Conservation (phyloP, 2,113 vertebrate genomes). For the Toxotes jaculatrix region DNA sequence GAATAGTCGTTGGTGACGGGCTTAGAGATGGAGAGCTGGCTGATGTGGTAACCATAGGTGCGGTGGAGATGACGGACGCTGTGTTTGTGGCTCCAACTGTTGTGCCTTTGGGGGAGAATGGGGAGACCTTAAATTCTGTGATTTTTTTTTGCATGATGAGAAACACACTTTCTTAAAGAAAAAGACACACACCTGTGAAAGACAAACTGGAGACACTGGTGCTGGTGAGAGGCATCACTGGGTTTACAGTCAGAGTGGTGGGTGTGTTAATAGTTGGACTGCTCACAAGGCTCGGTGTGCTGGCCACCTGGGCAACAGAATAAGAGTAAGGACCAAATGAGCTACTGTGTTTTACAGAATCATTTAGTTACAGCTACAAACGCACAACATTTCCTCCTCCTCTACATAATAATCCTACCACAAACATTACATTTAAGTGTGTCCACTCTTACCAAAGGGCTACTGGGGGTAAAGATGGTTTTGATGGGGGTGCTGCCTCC, state of each 20-base stretch:
- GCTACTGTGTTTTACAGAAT: background rate
- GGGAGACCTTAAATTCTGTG: background rate
- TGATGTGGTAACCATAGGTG: conserved; percentile 88
- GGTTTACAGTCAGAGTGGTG: conserved; percentile 96
- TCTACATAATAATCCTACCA: background rate
- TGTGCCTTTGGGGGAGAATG: conserved; percentile 83
- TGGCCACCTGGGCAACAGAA: conserved; percentile 88
- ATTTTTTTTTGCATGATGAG: background rate
- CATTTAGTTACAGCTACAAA: background rate
- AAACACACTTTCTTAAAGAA: background rate
- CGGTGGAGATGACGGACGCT: conserved; percentile 93
- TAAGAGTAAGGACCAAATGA: background rate
- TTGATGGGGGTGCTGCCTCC: conserved; percentile 93
- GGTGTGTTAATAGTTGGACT: conserved; percentile 90
- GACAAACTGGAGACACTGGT: conserved; percentile 90
- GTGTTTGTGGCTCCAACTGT: conserved; percentile 90
- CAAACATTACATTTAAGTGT: background rate
- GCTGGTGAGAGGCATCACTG: conserved; percentile 95
- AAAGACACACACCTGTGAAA: conserved; percentile 87
- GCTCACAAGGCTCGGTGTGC: conserved; percentile 98
- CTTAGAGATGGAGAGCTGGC: conserved; percentile 91
- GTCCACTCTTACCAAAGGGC: conserved; percentile 89
- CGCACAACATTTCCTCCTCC: background rate
- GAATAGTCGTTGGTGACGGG: conserved; percentile 87
- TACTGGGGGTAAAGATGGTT: conserved; percentile 94